Conservation (phyloP, 2,888 invertebrate genomes). For the Amphipoea oculea region DNA sequence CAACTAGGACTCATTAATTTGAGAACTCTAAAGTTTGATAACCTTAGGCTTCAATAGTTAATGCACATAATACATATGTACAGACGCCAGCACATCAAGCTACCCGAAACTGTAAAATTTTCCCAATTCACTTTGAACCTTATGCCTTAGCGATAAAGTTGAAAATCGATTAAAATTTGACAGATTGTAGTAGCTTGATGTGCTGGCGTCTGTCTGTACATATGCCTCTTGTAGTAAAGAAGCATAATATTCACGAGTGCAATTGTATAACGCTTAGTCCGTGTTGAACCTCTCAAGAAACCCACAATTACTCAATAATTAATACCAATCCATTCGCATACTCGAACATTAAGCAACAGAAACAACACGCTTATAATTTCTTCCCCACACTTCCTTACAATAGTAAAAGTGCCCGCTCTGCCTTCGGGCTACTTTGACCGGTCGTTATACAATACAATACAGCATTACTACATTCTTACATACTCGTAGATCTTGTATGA, state of each 20-base stretch:
- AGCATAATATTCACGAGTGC: background rate
- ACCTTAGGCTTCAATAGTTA: background rate
- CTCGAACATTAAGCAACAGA: constrained; percentile 38
- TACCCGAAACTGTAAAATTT: too few relatives aligned
- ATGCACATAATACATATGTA: too few relatives aligned
- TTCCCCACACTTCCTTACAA: constrained; percentile 61
- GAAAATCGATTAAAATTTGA: too few relatives aligned
- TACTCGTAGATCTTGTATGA: constrained; percentile 49
- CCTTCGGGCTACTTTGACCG: constrained; percentile 50
- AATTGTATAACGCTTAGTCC: background rate
- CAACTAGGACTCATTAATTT: background rate
- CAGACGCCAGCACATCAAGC: too few relatives aligned
- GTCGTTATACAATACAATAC: constrained; percentile 52
- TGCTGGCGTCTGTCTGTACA: too few relatives aligned
- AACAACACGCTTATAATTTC: constrained; percentile 55
- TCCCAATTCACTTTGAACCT: too few relatives aligned
- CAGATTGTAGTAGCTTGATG: too few relatives aligned
- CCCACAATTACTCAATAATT: constrained; percentile 43
- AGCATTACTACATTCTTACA: constrained; percentile 53
- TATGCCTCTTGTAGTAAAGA: background rate
- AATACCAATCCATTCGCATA: constrained; percentile 17
- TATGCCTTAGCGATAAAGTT: too few relatives aligned
- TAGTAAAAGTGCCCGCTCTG: constrained; percentile 53
- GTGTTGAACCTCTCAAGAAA: background rate
- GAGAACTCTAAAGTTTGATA: background rate